Base-by-base conservation (phyloP, 2,797 vertebrate species). In the Odontamblyopus rebecca region DNA sequence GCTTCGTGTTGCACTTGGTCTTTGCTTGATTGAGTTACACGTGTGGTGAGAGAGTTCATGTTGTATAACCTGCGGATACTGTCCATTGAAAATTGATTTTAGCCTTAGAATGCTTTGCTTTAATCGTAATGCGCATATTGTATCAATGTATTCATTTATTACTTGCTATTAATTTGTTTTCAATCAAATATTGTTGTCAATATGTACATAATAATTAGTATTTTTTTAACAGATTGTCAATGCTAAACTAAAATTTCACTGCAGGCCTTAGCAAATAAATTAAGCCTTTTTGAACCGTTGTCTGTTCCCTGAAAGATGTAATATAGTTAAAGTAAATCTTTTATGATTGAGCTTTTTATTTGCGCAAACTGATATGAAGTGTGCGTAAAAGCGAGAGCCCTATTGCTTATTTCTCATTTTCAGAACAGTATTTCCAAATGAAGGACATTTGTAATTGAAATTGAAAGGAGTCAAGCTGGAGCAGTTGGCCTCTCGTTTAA, bases 401-500 rank as follows among this genome's bases (percentile, higher is more conserved):
- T 75, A 6, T 1, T 53, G 18, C 11, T 77, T 60, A 15, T 23
- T 54, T 56, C n/a, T 15, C 16, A n/a, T 27, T 57, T 12, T 60
- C 27, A 32, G 0, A 26, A 1, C 0, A 0, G 0, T 38, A 2
- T 68, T 60, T 38, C 19, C 27, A 68, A 65, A 18, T 35, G 19
- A 15, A 13, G 35, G 35, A 3, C 57, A 63, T 32, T 61, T 1
- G n/a, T 59, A 41, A 68, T 27, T 44, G 56, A 38, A 57, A 30
- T 9, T 69, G 78, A 77, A 83, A 61, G 15, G 26, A 59, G 57
- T 26, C 19, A 1, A 70, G 53, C 63, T 62, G 73, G 70, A 80
- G 35, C 30, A 64, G 48, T 48, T 66, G 23, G 61, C 41, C 77
- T 79, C 77, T 87, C 8, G n/a, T 75, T 83, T 59, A 72, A 81